Conservation (phyloP, 2,888 invertebrate genomes). For the Elmis aenea region DNA sequence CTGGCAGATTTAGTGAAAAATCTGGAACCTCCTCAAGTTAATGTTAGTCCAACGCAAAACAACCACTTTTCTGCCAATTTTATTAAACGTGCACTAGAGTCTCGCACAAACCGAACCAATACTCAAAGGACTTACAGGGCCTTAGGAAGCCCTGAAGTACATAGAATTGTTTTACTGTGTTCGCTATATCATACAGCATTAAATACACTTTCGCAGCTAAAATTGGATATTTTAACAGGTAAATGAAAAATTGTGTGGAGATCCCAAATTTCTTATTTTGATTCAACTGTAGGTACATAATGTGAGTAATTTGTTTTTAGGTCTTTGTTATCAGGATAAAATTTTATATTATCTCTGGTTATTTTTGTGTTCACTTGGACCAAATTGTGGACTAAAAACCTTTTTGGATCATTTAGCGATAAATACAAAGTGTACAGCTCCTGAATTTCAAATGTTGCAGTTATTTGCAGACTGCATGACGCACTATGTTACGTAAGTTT, state of each 20-base stretch:
- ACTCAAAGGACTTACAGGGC: constrained; percentile 65
- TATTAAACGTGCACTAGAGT: constrained; percentile 57
- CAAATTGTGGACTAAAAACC: constrained; percentile 81
- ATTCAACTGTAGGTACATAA: too few species aligned
- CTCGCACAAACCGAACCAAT: constrained; percentile 55
- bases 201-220: constrained; percentile 83
- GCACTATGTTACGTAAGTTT: constrained; percentile 91
- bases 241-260: constrained; percentile 22
- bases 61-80: constrained; percentile 50
- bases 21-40: constrained; percentile 41
- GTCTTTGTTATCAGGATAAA: constrained; percentile 89
- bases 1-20: constrained; percentile 48
- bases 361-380: constrained; percentile 82
- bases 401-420: constrained; percentile 80
- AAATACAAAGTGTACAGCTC: constrained; percentile 74
- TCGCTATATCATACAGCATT: constrained; percentile 89
- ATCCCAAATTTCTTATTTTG: too few species aligned
- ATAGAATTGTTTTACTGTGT: constrained; percentile 80
- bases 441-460: constrained; percentile 89
- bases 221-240: constrained; percentile 90
- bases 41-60: constrained; percentile 39
- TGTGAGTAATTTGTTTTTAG: constrained; percentile 57
- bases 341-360: constrained; percentile 88
- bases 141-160: constrained; percentile 75
- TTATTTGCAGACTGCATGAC: constrained; percentile 93